A percentile compares a stretch with the other conserved stretches of the same genome.
Evolutionary conservation across 2,888 invertebrate genomes (phyloP).

Genomic region (Ommatoiulus sabulosus): DNA sequence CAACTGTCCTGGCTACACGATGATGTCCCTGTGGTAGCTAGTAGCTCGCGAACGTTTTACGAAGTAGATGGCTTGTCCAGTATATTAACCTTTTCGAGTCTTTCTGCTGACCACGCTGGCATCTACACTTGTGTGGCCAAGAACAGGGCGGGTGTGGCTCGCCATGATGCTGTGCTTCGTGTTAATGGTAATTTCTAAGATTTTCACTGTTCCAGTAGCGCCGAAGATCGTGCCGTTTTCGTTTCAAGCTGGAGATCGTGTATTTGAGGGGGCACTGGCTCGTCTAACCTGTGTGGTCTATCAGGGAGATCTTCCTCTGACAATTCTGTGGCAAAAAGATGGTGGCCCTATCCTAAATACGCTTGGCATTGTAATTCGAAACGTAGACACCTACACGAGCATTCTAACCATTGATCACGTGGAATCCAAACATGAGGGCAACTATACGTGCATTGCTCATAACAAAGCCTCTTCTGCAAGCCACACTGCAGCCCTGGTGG

Average conservation of each 20-base stretch:
- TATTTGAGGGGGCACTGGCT: slow-evolving; percentile 57
- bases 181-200: slow-evolving; percentile 78
- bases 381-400: slow-evolving; percentile 56
- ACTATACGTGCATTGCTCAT: slow-evolving; percentile 51
- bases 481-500: slow-evolving; percentile 26
- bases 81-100: slow-evolving; percentile 81
- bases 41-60: slow-evolving; percentile 60
- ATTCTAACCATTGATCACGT: slow-evolving; percentile 54
- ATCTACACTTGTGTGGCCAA: slow-evolving; percentile 83
- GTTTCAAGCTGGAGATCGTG: slow-evolving; percentile 57
- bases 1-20: slow-evolving; percentile 86
- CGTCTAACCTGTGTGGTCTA: slow-evolving; percentile 58
- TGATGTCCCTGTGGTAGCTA: slow-evolving; percentile 67
- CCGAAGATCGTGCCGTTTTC: slow-evolving; percentile 59
- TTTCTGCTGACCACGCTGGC: slow-evolving; percentile 80
- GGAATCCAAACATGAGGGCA: slow-evolving; percentile 50
- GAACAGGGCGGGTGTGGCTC: slow-evolving; percentile 82
- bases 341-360: not conserved
- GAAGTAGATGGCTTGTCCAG: slow-evolving; percentile 78
- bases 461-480: not conserved
- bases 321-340: slow-evolving; percentile 56
- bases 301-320: slow-evolving; percentile 58
- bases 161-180: slow-evolving; percentile 82
- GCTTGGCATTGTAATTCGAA: too few species aligned
- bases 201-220: slow-evolving; percentile 57